These are phyloP conservation scores for Actenoides lindsayi DNA, from an alignment of 2,113 vertebrate genomes.

Conservation along the genomic window DNA sequence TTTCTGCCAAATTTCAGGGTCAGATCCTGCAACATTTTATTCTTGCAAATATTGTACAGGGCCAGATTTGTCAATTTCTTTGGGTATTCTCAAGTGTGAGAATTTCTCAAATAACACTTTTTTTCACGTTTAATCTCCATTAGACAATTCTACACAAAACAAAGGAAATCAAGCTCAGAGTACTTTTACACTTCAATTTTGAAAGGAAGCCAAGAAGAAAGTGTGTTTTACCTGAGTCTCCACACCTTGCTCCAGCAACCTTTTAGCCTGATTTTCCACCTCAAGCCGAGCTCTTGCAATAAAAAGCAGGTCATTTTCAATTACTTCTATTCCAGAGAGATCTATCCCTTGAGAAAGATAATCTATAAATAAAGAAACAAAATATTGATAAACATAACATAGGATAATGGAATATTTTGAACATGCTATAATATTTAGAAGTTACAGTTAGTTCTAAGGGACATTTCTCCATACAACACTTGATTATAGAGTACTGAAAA, in stretches of 20 bases:
- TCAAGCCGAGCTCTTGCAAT: conserved; percentile 95
- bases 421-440: background rate
- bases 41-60: background rate
- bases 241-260: conserved; percentile 94
- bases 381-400: conserved; percentile 5
- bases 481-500: background rate
- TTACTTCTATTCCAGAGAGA: conserved; percentile 95
- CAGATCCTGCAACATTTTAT: background rate
- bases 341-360: conserved; percentile 97
- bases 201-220: background rate
- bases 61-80: background rate
- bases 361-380: conserved; percentile 78
- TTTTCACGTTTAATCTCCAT: background rate
- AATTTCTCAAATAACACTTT: background rate
- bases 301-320: conserved; percentile 94
- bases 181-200: background rate
- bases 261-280: conserved; percentile 97
- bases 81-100: background rate
- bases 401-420: background rate
- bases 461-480: background rate
- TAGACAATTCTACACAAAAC: background rate
- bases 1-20: background rate
- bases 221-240: conserved; percentile 90
- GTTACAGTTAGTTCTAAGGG: background rate
- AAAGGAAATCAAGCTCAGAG: background rate